Evolutionary conservation across 2,888 invertebrate species (phyloP), one percentile per base, ranked within the genome.

Genomic region (Eupithecia vulgata): DNA sequence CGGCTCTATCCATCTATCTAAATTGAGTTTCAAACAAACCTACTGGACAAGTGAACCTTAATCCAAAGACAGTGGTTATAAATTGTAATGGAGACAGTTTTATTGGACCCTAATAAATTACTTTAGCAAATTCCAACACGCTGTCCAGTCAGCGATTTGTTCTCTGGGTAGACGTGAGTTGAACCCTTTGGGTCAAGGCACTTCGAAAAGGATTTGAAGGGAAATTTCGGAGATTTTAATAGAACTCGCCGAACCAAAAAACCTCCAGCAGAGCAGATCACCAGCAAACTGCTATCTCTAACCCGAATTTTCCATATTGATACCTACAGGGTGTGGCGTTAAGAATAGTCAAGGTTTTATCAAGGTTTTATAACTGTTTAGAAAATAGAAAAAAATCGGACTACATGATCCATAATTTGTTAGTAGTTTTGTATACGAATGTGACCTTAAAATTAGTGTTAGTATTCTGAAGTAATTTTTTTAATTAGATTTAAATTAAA

Each of bases 101-200:
- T 90, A 91, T 90, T 89, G 88, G 86, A 86, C 89, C 90, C 87
- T 87, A 86, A 90, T 92, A 92, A 91, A 91, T 91, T 88, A 89
- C 90, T 88, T 88, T 88, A 88, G 86, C 82, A 83, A 86, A 88
- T 87, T 85, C 87, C 83, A 84, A 81, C 82, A 77, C 81, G 80
- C 83, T 79, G 83, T 71, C 76, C 83, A 86, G 85, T 85, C 83
- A 83, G 84, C 81, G 80, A 84, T 85, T 83, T 81, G 81, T 81
- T 82, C 48, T 71, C 25, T 59, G 71, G 73, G 74, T 70, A 65
- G 73, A 79, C 70, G 65, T 48, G 59, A 59, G 59, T 70, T 48
- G 37, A 70, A 42, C 69, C 67, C 62, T 68, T 68, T 72, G 61
- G 34, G 61, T 61, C 61, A 61, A 35, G 61, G 34, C 34, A 35